Base-by-base conservation (phyloP, 2,888 invertebrate species). In the Dastarcus helophoroides region DNA sequence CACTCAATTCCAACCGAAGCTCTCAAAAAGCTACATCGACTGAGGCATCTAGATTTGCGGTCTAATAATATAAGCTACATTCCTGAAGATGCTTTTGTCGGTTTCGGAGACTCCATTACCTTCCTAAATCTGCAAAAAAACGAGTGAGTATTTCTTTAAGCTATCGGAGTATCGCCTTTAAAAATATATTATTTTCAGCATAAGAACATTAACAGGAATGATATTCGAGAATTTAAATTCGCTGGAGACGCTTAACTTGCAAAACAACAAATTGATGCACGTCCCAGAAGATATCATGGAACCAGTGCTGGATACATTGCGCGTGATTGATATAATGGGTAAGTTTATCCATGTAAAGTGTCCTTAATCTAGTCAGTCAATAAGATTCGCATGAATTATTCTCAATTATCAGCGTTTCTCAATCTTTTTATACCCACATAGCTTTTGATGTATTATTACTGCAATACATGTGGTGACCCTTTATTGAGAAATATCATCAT, bases 71-170 rank as follows among this genome's bases (percentile, higher is more conserved):
- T 91, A 44, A 80, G 79, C 10, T 68, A 71, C 36, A 74, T 91
- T 31, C 71, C 75, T 14, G 89, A 89, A 46, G 88, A 90, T 51
- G 85, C 88, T 2, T 90, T 90, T 58, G 75, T 79, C 4, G 83
- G 85, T 26, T 91, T 81, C 51, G 90, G 90, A 13, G 85, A 86
- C 57, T 85, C 86, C 14, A 81, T 91, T 41, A 89, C 90, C n/a
- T 90, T 89, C 63, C 73, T 91, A 14, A 88, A 88, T 58, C 65
- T 91, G 40, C 88, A 90, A 53, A 89, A 89, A 60, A 90, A 90
- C 58, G 79, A 82, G 89, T 89, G 68, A 79, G 78, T 64, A 32
- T 28, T 23, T 23, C 22, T 33, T 32, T 25, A 25, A n/a, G 13
- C 14, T 23, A 11, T 30, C 9, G 5, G 9, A 23, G 19, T 17